Conservation (phyloP, 2,797 vertebrate species). For the Lemur catta region DNA sequence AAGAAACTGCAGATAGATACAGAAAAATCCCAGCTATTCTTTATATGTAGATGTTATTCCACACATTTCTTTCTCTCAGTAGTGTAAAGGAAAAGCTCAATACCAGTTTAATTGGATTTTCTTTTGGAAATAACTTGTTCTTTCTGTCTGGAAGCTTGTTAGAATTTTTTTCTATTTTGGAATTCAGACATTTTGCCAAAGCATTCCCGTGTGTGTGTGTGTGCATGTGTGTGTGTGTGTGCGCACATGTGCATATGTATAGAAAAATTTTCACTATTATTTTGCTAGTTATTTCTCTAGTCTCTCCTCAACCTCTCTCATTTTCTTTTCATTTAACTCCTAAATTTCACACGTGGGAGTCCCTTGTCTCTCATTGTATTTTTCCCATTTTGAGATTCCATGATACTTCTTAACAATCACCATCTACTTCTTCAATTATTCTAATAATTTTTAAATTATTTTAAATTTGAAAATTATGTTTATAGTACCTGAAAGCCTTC, state of each 20-base stretch:
- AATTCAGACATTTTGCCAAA: background rate
- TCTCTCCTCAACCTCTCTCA: background rate
- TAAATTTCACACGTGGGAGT: background rate
- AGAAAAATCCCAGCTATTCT: constrained; percentile 32
- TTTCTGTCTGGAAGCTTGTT: background rate
- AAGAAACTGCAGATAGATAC: constrained; percentile 65
- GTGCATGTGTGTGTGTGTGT: background rate
- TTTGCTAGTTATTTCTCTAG: background rate
- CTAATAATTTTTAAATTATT: background rate
- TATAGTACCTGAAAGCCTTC: background rate
- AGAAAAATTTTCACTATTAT: background rate
- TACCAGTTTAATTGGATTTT: background rate
- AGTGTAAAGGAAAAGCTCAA: background rate
- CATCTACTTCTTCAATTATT: background rate
- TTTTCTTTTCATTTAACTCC: background rate
- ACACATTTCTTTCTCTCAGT: background rate
- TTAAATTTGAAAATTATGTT: background rate
- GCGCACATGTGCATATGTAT: background rate
- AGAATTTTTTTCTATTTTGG: background rate
- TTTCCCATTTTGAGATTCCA: background rate
- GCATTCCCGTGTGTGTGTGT: background rate
- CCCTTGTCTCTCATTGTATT: background rate
- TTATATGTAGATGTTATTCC: background rate
- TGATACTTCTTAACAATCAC: background rate
- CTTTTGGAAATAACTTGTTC: background rate